phyloP scores from a whole-genome alignment of 2,797 vertebrate species.

The Enteromius anoplus region DNA sequence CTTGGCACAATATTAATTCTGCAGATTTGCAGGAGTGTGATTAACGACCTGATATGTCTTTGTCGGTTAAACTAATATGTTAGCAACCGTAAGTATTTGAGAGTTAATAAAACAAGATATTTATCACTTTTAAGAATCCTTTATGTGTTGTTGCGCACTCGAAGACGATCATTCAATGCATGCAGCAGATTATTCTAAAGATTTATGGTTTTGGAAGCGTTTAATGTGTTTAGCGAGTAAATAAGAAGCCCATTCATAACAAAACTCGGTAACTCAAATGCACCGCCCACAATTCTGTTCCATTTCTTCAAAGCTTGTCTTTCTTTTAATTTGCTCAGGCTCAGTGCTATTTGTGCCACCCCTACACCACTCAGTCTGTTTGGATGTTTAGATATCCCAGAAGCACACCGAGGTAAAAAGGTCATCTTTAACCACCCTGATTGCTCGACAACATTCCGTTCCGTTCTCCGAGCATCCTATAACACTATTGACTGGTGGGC shows the following conservation, averaged over 20 bases:
- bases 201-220: constrained; percentile 18
- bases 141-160: constrained; percentile 4
- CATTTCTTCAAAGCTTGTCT: constrained; percentile 7
- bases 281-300: constrained; percentile 20
- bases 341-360: constrained; percentile 25
- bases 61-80: not conserved
- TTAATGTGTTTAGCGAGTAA: constrained; percentile 25
- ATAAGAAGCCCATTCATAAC: constrained; percentile 4
- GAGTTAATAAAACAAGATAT: not conserved
- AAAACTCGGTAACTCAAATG: not conserved
- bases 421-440: constrained; percentile 73
- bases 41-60: not conserved
- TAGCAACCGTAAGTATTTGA: not conserved
- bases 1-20: not conserved
- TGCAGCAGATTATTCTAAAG: not conserved
- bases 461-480: constrained; percentile 39
- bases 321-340: constrained; percentile 19
- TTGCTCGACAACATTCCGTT: constrained; percentile 70
- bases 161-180: not conserved
- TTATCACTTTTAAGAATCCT: not conserved
- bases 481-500: constrained; percentile 46
- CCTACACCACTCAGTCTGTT: constrained; percentile 60
- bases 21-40: not conserved
- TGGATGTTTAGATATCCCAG: constrained; percentile 84
- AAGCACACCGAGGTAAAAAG: constrained; percentile 84